Base-by-base conservation (phyloP, 2,888 invertebrate species). In the Melinaea menophilus region DNA sequence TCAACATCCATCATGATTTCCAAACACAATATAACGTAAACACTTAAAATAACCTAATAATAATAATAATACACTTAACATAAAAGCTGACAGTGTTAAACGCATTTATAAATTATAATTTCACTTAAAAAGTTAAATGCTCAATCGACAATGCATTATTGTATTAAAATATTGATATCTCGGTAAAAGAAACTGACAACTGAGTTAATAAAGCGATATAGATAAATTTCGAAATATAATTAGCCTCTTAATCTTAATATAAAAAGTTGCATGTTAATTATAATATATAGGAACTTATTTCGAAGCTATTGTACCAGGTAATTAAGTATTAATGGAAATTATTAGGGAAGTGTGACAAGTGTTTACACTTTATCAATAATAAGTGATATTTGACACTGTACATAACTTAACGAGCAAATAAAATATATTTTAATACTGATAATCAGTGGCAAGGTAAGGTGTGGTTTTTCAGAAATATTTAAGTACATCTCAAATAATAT, bases 71-170 rank as follows among this genome's bases (percentile, higher is more conserved):
- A 41, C 11, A 41, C 51, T 51, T 51, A 51, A 51, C 31, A 31
- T 51, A 51, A 51, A 51, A 31, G 51, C 22, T 9, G 51, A n/a
- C 4, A 31, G 31, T 31, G 51, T 22, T 31, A 31, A 51, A 22
- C 22, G 31, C 22, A 51, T 22, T 22, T 31, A 31, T 31, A 31
- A 22, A 51, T 7, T 31, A 7, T 51, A 51, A 51, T 51, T 31
- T 51, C 51, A 51, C 51, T 51, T 51, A 51, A 41, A 41, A 9
- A 41, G 9, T 41, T 41, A 41, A 51, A 51, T 31, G 51, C 51
- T 51, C 51, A 31, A 51, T 37, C 37, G 3, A 41, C 41, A 41
- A 41, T 41, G 41, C 41, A 41, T 9, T 9, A 9, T 41, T 7
- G 41, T 41, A 41, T 11, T 3, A 41, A 41, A 37, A 5, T 37